Base-by-base conservation (phyloP, 2,797 vertebrate species). In the Phoebastria nigripes region DNA sequence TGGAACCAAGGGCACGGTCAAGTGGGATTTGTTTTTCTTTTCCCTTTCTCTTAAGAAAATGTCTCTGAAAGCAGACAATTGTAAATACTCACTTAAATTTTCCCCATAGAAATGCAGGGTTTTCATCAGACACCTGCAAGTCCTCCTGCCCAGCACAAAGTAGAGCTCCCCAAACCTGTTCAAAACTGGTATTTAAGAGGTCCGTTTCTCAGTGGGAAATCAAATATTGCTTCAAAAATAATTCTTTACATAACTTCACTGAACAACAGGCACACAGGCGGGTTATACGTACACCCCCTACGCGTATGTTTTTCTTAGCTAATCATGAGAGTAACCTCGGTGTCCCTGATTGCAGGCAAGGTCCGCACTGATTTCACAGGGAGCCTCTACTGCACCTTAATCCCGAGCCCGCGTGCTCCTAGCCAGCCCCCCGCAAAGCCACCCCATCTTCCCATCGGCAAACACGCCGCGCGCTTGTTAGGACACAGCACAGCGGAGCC, bases 291-390 rank as follows among this genome's bases (percentile, higher is more conserved):
- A 21, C 82, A 8, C 18, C 56, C 62, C 8, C 49, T 3, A 0
- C 0, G 0, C 41, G 0, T 8, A 1, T 0, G 4, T 6, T 61
- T 39, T 20, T 5, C 39, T 0, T 0, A 41, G 82, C 52, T 92
- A 51, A 72, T 72, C 46, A 10, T 3, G 2, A 44, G 33, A 2
- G 1, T 7, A 13, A 33, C 59, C 91, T 63, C 0, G 0, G 14
- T 2, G 35, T 3, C 42, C 58, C 74, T n/a, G 82, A 39, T 52
- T 63, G 90, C 33, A 0, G 73, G 42, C 29, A 3, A 29, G 44
- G 49, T 4, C 88, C 0, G 0, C n/a, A 1, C 52, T 55, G 78
- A 46, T 74, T 89, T 66, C 78, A 10, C 22, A 2, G 41, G 83
- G 56, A 87, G 69, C 41, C 55, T 54, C 18, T n/a, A 2, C 35